Evolutionary conservation across 2,113 vertebrate species (phyloP).

Genomic region (Progne subis): DNA sequence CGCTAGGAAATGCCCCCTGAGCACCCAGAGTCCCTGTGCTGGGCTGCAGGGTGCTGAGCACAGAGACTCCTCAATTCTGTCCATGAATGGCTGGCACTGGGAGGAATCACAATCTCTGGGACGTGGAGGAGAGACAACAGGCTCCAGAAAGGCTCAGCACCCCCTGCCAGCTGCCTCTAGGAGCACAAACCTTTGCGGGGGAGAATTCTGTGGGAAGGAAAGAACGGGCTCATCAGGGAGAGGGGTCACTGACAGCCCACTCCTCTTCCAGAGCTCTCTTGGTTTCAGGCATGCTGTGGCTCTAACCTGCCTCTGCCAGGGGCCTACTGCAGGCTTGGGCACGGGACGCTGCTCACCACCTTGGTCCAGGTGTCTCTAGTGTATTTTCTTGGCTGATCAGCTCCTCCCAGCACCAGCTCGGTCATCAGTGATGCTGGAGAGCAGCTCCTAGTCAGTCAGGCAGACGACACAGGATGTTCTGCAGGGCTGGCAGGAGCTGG

Average conservation of each 20-base stretch:
- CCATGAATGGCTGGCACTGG: not conserved
- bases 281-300: not conserved
- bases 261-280: not conserved
- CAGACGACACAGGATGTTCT: not conserved
- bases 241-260: not conserved
- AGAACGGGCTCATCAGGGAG: not conserved
- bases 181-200: not conserved
- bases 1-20: not conserved
- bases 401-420: not conserved
- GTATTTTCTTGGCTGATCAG: not conserved
- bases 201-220: not conserved
- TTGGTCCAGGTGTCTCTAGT: not conserved
- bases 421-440: not conserved
- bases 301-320: not conserved
- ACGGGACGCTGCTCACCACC: not conserved
- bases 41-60: accelerated
- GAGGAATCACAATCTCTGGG: not conserved
- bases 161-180: not conserved
- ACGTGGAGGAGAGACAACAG: accelerated
- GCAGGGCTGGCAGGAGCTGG: not conserved
- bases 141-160: not conserved
- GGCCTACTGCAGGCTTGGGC: not conserved
- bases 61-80: not conserved
- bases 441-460: accelerated
- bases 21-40: not conserved